Evolutionary conservation across 2,797 vertebrate genomes (phyloP), one percentile per base, ranked within the genome.

Genomic region (Sebastes ruberrimus): DNA sequence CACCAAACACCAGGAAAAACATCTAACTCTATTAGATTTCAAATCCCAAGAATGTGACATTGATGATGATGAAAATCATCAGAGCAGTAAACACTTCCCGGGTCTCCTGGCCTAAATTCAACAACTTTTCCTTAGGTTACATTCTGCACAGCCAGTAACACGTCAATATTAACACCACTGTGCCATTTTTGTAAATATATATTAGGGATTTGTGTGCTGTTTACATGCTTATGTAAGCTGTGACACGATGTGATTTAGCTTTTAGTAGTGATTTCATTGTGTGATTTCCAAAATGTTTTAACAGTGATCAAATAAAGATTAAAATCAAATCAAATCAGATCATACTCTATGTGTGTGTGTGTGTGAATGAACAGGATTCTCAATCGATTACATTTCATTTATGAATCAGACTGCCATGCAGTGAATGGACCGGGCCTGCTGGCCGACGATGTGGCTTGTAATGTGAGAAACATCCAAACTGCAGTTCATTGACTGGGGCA

Each of bases 401-500:
- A 61, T 30, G 66, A 75, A 53, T 82, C 53, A 33, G 52, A 42
- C 20, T 42, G 66, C 38, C 65, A 68, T 75, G 83, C 72, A 59
- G 80, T 68, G 68, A 83, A 56, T 30, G 23, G 74, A 23, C 25
- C n/a, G 6, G 74, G 76, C 33, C 27, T 5, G 30, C 78, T 84
- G 7, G 64, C 22, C 74, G 52, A 32, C 27, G 10, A 71, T 73
- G 82, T 73, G 69, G 9, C 77, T 69, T 86, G 91, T 92, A 92
- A 91, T 22, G 78, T 80, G 89, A 92, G 87, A 89, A 79, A 92
- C 74, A 87, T 18, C 73, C 64, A 74, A 78, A 87, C 84, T 77
- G 83, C 64, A 76, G 82, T 86, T 89, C 87, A 90, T 88, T 84
- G 89, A 89, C 87, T 76, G 75, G 81, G 81, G 74, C 87, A 88